Evolutionary conservation across 2,113 vertebrate genomes (phyloP).

Genomic region (Laticauda colubrina): DNA sequence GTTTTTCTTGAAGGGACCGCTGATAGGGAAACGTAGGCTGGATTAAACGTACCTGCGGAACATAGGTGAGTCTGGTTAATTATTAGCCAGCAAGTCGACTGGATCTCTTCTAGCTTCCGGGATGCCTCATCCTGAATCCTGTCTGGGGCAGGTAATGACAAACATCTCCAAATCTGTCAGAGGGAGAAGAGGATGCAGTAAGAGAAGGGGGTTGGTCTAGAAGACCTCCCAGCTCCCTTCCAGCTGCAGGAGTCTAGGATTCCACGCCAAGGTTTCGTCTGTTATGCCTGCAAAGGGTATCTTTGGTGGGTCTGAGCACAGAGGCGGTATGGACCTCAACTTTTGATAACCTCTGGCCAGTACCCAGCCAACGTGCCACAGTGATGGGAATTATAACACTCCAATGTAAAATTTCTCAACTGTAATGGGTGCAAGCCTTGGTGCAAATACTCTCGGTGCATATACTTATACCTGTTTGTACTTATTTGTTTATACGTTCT

Average conservation of each 20-base stretch:
- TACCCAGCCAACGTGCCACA: too few relatives aligned
- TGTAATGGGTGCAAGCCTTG: too few relatives aligned
- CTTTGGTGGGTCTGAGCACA: not conserved
- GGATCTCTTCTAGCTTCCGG: slow-evolving; percentile 36
- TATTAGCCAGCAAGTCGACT: slow-evolving; percentile 23
- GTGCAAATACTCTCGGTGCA: too few relatives aligned
- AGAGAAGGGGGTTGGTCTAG: not conserved
- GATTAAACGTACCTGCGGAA: slow-evolving; percentile 25
- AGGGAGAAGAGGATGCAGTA: not conserved
- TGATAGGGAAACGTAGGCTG: slow-evolving; percentile 29
- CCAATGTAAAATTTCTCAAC: not conserved
- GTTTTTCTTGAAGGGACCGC: slow-evolving; percentile 20
- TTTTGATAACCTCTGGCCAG: not conserved
- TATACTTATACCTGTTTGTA: too few relatives aligned
- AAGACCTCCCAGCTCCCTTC: not conserved
- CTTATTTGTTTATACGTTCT: too few relatives aligned
- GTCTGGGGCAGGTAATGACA: not conserved
- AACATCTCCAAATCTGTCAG: not conserved
- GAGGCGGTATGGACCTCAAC: not conserved
- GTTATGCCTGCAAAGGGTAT: not conserved
- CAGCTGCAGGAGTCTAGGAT: not conserved
- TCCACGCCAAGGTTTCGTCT: not conserved
- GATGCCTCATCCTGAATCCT: slow-evolving; percentile 38
- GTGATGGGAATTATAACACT: not conserved
- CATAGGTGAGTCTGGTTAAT: slow-evolving; percentile 57